Percentiles rank a stretch among this genome's conserved stretches.
phyloP scores from a whole-genome alignment of 2,888 invertebrate species.

The Platypus cylindrus region DNA sequence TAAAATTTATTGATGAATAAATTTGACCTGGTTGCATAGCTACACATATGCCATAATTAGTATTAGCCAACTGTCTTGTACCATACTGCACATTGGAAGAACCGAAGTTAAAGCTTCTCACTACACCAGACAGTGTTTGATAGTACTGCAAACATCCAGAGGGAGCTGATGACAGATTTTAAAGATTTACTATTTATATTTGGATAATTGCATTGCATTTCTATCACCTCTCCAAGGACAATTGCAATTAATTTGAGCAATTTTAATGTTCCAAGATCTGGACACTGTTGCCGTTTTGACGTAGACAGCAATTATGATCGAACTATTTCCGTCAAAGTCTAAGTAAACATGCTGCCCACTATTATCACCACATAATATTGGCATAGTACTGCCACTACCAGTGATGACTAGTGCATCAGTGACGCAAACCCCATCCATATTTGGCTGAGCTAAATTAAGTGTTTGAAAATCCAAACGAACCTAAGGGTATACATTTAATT shows the following conservation, averaged over 20 bases:
- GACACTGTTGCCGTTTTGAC: slow-evolving; percentile 45
- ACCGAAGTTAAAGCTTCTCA: slow-evolving; percentile 66
- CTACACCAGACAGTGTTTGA: slow-evolving; percentile 46
- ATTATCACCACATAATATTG: slow-evolving; percentile 71
- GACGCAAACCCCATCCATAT: slow-evolving; percentile 55
- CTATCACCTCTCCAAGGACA: slow-evolving; percentile 55
- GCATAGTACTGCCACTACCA: slow-evolving; percentile 55
- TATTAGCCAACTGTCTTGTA: slow-evolving; percentile 56
- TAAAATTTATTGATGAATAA: not conserved
- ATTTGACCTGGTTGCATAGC: slow-evolving; percentile 36
- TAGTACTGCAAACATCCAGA: slow-evolving; percentile 69
- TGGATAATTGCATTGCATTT: slow-evolving; percentile 25
- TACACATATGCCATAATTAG: slow-evolving; percentile 68
- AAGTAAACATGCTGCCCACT: slow-evolving; percentile 66
- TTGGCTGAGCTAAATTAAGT: slow-evolving; percentile 56
- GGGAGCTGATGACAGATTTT: slow-evolving; percentile 42
- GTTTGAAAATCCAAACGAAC: slow-evolving; percentile 65
- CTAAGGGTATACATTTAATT: slow-evolving; percentile 32
- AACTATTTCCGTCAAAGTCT: slow-evolving; percentile 55
- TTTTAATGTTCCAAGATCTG: slow-evolving; percentile 62
- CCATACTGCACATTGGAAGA: slow-evolving; percentile 39
- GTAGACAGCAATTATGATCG: slow-evolving; percentile 51
- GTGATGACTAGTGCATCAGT: slow-evolving; percentile 58
- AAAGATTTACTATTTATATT: not conserved
- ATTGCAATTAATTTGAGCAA: slow-evolving; percentile 59